Evolutionary conservation across 2,888 invertebrate species (phyloP), one percentile per base, ranked within the genome.

Genomic region (Dexiosoma caninum): DNA sequence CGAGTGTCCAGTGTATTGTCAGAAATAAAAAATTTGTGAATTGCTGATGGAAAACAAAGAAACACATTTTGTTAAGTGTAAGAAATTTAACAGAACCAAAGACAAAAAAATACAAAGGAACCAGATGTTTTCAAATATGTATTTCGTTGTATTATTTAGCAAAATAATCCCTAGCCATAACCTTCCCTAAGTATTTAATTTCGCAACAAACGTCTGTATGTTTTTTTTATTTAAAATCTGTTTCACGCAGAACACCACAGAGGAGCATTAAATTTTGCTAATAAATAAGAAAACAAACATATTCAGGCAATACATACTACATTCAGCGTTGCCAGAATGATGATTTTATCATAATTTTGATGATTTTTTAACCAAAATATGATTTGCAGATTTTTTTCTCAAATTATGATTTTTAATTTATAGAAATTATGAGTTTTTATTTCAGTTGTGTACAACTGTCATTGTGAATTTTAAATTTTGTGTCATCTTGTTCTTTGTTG

Each of bases 181-280:
- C 71, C 81, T 77, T 77, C 21, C 72, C 14, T 60, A 77, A 80
- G 27, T 67, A 42, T 49, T 32, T 35, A 10, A n/a, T 12, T 9
- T 8, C 14, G 23, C 16, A 4, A 14, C 16, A 35, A 62, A 55
- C 14, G 19, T 70, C n/a, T n/a, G n/a, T n/a, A n/a, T n/a, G n/a
- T n/a, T n/a, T n/a, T n/a, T n/a, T n/a, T n/a, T n/a, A 16, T 42
- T 57, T 9, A 40, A 60, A 69, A 74, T 69, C 32, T 69, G 40
- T 42, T 62, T 19, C 9, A 37, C 21, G 5, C 21, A 32, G 7
- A 62, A 62, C 10, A 3, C 23, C 53, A 23, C 16, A 62, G 12
- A 53, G 7, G 42, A 16, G 21, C 23, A 27, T 14, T 66, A 51
- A 46, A 55, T 21, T 16, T 10, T 64, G 40, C 23, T 23, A 6